These are phyloP conservation scores for Latheticus oryzae DNA, from an alignment of 2,888 invertebrate genomes.

Conservation along the genomic window DNA sequence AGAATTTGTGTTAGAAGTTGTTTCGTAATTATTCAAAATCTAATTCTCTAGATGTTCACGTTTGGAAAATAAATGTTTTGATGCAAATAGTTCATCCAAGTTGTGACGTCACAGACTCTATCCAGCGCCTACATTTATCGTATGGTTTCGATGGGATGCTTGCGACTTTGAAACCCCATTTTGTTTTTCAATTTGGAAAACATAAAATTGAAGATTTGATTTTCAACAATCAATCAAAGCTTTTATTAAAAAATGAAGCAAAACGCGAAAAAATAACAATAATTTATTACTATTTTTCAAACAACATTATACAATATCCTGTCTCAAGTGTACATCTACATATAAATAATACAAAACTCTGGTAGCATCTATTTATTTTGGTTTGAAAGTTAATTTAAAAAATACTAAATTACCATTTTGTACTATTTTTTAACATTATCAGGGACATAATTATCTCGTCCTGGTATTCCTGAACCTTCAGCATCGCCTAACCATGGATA, in stretches of 20 bases:
- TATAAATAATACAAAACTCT: slow-evolving; percentile 28
- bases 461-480: slow-evolving; percentile 82
- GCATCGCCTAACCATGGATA: slow-evolving; percentile 92
- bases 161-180: too few relatives aligned
- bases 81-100: too few relatives aligned
- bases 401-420: slow-evolving; percentile 8
- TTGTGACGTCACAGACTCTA: too few relatives aligned
- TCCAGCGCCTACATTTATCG: too few relatives aligned
- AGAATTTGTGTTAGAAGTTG: too few relatives aligned
- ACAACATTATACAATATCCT: slow-evolving; percentile 31
- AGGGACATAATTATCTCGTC: slow-evolving; percentile 84
- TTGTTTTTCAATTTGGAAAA: too few relatives aligned
- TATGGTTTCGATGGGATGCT: too few relatives aligned
- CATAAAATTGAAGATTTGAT: too few relatives aligned
- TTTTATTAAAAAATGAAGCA: background rate
- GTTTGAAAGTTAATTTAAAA: slow-evolving; percentile 18
- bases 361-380: slow-evolving; percentile 31
- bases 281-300: slow-evolving; percentile 37
- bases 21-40: too few relatives aligned
- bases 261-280: slow-evolving; percentile 26
- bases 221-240: too few relatives aligned
- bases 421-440: slow-evolving; percentile 68
- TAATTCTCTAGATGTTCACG: too few relatives aligned
- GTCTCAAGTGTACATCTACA: slow-evolving; percentile 15
- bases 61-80: too few relatives aligned